phyloP scores from a whole-genome alignment of 2,113 vertebrate genomes.

The Antennarius striatus region DNA sequence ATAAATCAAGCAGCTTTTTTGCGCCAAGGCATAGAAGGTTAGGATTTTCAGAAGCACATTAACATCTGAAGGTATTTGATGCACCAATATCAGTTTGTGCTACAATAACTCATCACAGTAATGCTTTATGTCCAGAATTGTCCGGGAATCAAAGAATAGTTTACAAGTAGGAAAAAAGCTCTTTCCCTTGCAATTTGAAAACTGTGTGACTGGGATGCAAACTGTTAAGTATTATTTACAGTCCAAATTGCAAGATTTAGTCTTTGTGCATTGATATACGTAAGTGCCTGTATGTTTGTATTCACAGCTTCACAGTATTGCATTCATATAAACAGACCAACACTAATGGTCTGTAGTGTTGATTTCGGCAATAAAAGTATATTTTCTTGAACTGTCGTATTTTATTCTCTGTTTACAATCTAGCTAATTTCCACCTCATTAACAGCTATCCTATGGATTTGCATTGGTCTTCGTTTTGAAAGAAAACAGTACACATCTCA shows the following conservation, averaged over 20 bases:
- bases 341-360: too few species aligned
- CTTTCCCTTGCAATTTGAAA: constrained; percentile 21
- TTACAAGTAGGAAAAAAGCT: constrained; percentile 4
- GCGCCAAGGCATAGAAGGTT: constrained; percentile 25
- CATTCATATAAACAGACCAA: too few species aligned
- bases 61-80: constrained; percentile 3
- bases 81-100: constrained; percentile 32
- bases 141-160: constrained; percentile 16
- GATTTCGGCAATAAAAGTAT: not conserved
- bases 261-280: too few species aligned
- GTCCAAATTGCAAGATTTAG: too few species aligned
- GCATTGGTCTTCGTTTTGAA: constrained; percentile 9
- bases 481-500: constrained; percentile 11
- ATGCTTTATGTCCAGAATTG: constrained; percentile 33
- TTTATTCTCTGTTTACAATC: not conserved
- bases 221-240: too few species aligned
- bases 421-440: constrained; percentile 3
- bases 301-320: too few species aligned
- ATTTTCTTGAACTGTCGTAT: not conserved
- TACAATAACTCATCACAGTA: constrained; percentile 35
- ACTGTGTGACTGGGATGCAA: too few species aligned
- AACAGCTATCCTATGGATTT: not conserved
- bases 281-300: too few species aligned
- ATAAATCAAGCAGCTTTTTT: constrained; percentile 34
- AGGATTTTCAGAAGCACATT: constrained; percentile 20